Evolutionary conservation across 1,140 invertebrate genomes (phyloP).

Genomic region (Zaprionus kolodkinae): DNA sequence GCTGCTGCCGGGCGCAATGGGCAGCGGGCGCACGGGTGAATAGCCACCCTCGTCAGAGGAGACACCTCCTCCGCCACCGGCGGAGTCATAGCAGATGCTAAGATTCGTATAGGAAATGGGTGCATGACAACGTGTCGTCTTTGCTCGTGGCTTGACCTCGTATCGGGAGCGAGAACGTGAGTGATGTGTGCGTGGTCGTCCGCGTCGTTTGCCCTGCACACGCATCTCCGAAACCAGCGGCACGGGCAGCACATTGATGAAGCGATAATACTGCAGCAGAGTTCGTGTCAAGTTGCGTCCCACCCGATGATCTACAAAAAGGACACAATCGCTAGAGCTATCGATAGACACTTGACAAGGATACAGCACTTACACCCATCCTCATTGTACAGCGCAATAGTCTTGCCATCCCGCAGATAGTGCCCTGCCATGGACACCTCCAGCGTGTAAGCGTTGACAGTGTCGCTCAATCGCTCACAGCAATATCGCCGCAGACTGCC

Average conservation of each 20-base stretch:
- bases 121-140: conserved; percentile 86
- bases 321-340: neutral
- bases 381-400: conserved; percentile 93
- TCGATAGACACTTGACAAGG: neutral
- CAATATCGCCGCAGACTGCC: conserved; percentile 94
- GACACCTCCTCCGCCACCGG: conserved; percentile 63
- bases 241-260: conserved; percentile 88
- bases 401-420: conserved; percentile 87
- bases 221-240: conserved; percentile 85
- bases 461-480: conserved; percentile 88
- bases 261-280: conserved; percentile 92
- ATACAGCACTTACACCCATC: conserved; percentile 90
- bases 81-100: conserved; percentile 86
- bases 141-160: conserved; percentile 85
- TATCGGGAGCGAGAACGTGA: conserved; percentile 85
- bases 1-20: conserved; percentile 74
- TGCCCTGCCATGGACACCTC: conserved; percentile 95
- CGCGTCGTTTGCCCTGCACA: conserved; percentile 85
- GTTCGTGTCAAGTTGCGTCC: conserved; percentile 91
- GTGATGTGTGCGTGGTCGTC: conserved; percentile 84
- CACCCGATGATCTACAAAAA: conserved; percentile 86
- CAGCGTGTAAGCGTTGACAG: conserved; percentile 93
- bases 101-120: conserved; percentile 86
- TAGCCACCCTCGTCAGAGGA: conserved; percentile 84
- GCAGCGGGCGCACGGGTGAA: conserved; percentile 64